phyloP scores from a whole-genome alignment of 2,113 vertebrate species.

The Phrynosoma platyrhinos region DNA sequence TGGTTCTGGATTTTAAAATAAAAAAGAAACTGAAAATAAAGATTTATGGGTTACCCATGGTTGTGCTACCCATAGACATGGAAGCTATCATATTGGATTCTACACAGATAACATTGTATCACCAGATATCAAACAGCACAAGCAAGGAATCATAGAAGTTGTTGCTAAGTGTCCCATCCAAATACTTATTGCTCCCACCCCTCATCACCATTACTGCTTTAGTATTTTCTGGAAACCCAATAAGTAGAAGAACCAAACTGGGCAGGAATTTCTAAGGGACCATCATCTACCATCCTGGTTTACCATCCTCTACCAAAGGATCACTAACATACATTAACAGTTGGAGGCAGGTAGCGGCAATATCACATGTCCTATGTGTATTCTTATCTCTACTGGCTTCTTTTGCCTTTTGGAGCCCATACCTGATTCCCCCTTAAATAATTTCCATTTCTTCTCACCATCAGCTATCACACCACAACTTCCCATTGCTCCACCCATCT shows the following conservation, averaged over 20 bases:
- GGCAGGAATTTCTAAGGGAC: too few species aligned
- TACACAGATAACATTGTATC: neutral
- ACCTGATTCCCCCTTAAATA: neutral
- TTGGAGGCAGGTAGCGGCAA: neutral
- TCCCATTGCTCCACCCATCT: slow-evolving; percentile 5
- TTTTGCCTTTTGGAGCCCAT: neutral
- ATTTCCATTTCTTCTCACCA: slow-evolving; percentile 5
- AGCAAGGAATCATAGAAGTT: neutral
- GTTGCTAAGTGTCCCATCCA: neutral
- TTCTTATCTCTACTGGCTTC: neutral
- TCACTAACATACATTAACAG: neutral
- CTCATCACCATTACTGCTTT: neutral
- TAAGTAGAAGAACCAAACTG: neutral
- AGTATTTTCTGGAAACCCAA: neutral
- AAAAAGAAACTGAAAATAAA: neutral
- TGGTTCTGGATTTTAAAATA: slow-evolving; percentile 1
- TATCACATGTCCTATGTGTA: neutral
- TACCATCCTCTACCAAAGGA: too few species aligned
- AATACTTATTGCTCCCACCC: neutral
- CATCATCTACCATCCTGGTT: too few species aligned
- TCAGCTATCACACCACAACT: slow-evolving; percentile 28
- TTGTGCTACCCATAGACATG: neutral
- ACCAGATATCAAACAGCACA: neutral
- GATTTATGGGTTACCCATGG: too few species aligned
- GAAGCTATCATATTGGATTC: neutral